Conservation (phyloP, 2,113 vertebrate species). For the Pterophyllum scalare region DNA sequence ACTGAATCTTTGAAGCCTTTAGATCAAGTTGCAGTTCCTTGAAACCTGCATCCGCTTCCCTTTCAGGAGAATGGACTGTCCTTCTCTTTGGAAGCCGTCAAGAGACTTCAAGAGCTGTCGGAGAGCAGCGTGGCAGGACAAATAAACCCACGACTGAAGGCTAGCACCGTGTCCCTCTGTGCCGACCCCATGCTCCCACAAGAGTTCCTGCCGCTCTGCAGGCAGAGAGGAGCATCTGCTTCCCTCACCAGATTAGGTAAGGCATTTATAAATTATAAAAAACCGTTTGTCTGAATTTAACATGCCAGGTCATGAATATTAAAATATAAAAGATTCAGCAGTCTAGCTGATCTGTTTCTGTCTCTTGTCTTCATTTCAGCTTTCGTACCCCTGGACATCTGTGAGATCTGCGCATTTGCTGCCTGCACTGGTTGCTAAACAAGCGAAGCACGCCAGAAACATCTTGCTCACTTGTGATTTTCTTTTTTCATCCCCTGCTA, state of each 20-base stretch:
- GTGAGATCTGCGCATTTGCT: constrained; percentile 88
- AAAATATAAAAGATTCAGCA: background rate
- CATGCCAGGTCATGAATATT: background rate
- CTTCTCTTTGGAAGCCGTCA: constrained; percentile 84
- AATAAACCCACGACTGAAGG: constrained; percentile 32
- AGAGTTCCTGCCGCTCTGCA: constrained; percentile 82
- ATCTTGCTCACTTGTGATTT: constrained; percentile 27
- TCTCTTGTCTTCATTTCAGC: constrained; percentile 42
- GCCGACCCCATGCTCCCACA: constrained; percentile 74
- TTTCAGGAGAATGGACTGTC: constrained; percentile 83
- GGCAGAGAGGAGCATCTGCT: constrained; percentile 56
- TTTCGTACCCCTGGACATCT: constrained; percentile 73
- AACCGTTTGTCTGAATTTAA: background rate
- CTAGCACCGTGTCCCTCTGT: constrained; percentile 58
- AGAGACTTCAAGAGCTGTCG: constrained; percentile 80
- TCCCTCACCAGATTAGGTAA: constrained; percentile 81
- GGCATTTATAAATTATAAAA: background rate
- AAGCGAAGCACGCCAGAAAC: background rate
- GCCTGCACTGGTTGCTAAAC: constrained; percentile 88
- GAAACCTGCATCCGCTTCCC: background rate
- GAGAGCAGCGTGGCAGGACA: background rate
- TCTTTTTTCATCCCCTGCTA: constrained; percentile 11
- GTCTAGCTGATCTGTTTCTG: background rate
- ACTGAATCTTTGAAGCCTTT: background rate
- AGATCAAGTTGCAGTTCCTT: background rate